A percentile compares a stretch with the other conserved stretches of the same genome.
Evolutionary conservation across 2,113 vertebrate species (phyloP).

Genomic region (Azemiops feae): DNA sequence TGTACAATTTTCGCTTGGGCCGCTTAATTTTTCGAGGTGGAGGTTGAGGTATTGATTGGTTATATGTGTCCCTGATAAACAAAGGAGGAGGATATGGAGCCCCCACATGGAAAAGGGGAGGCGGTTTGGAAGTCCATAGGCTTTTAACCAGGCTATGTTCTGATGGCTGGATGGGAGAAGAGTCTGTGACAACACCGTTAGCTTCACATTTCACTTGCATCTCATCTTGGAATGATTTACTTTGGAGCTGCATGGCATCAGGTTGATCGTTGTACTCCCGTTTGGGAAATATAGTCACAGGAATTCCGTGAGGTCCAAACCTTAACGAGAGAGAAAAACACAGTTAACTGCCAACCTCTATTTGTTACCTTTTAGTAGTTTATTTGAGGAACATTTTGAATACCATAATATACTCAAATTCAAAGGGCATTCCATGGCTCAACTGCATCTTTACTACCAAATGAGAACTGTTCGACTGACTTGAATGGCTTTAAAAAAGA

Average conservation of each 20-base stretch:
- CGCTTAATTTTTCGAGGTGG: slow-evolving; percentile 94
- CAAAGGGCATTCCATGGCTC: neutral
- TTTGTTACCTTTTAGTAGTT: slow-evolving; percentile 14
- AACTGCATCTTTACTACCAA: neutral
- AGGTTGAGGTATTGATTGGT: slow-evolving; percentile 98
- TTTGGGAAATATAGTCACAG: slow-evolving; percentile 91
- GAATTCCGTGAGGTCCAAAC: slow-evolving; percentile 97
- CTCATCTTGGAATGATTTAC: slow-evolving; percentile 79
- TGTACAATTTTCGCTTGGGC: slow-evolving; percentile 92
- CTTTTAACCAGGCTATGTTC: slow-evolving; percentile 71
- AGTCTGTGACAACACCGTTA: slow-evolving; percentile 67
- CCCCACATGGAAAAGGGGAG: slow-evolving; percentile 94
- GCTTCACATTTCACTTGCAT: slow-evolving; percentile 68
- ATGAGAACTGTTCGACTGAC: neutral
- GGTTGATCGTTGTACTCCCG: slow-evolving; percentile 86
- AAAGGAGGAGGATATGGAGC: slow-evolving; percentile 94
- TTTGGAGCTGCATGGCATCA: slow-evolving; percentile 81
- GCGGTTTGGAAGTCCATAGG: slow-evolving; percentile 87
- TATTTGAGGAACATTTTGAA: neutral
- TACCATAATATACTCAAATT: neutral
- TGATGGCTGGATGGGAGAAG: slow-evolving; percentile 61
- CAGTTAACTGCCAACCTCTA: neutral
- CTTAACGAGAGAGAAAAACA: slow-evolving; percentile 68
- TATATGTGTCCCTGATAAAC: slow-evolving; percentile 99
- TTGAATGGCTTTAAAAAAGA: neutral